Percentiles rank a stretch among this genome's conserved stretches.
phyloP scores from a whole-genome alignment of 2,888 invertebrate species.

The Actias luna region DNA sequence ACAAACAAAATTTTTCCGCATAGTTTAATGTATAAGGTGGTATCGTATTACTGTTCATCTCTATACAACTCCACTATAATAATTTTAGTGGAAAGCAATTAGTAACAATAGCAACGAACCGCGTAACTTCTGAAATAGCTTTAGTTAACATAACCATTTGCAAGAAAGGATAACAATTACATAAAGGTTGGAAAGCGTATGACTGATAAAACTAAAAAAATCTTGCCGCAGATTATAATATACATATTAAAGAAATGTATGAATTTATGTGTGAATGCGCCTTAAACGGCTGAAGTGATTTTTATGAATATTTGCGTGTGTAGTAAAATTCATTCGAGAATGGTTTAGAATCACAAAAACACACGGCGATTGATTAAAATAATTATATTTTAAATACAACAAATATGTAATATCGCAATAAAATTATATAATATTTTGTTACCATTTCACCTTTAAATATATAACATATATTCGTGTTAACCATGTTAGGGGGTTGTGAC shows the following conservation, averaged over 20 bases:
- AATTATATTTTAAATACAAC: no score
- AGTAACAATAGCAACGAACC: constrained; percentile 12
- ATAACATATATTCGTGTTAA: background rate
- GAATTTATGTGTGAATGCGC: no score
- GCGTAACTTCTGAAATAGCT: constrained; percentile 14
- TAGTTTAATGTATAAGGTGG: background rate
- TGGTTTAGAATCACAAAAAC: no score
- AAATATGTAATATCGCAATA: background rate
- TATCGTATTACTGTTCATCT: background rate
- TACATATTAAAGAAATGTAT: background rate
- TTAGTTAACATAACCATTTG: constrained; percentile 1
- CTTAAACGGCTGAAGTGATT: no score
- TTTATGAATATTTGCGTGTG: no score
- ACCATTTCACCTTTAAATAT: background rate
- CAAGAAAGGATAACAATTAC: background rate
- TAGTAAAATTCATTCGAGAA: no score
- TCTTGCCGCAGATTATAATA: background rate
- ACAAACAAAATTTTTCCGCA: no score
- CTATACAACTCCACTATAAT: background rate
- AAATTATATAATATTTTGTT: background rate
- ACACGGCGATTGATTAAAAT: no score
- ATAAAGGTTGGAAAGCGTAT: background rate
- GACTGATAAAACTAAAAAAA: background rate
- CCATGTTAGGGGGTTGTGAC: constrained; percentile 13
- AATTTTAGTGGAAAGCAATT: constrained; percentile 12